Percentiles rank a stretch among this genome's conserved stretches.
Evolutionary conservation across 2,888 invertebrate genomes (phyloP).

Genomic region (Lacanobia wlatinum): DNA sequence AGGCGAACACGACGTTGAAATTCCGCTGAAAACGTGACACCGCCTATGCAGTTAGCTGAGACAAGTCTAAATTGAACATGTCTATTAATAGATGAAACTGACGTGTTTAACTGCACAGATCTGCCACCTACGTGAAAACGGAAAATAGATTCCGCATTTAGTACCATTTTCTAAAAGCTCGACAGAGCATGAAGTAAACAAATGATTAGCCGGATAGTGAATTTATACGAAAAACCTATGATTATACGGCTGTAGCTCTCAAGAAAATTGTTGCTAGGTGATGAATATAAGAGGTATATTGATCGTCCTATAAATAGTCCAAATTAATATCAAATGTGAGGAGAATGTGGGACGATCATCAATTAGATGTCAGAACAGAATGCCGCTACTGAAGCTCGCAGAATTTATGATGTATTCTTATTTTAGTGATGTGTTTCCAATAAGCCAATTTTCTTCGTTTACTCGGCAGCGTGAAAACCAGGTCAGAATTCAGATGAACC

Average conservation of each 20-base stretch:
- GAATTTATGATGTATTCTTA: not conserved
- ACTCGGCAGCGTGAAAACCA: conserved; percentile 1
- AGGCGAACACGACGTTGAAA: not conserved
- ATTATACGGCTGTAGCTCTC: not conserved
- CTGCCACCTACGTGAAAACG: conserved; percentile 32
- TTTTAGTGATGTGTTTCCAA: not conserved
- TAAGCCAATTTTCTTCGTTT: not conserved
- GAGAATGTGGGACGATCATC: conserved; percentile 7
- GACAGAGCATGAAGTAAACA: not conserved
- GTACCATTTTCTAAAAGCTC: conserved; percentile 12
- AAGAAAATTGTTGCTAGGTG: not conserved
- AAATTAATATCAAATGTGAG: conserved; percentile 14
- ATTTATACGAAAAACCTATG: not conserved
- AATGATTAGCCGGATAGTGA: not conserved
- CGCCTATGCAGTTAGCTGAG: conserved; percentile 29
- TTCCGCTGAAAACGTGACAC: conserved; percentile 14
- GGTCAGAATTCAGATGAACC: not conserved
- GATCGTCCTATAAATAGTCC: conserved; percentile 25
- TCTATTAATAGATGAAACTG: conserved; percentile 40
- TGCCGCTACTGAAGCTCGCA: not conserved
- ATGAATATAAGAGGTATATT: conserved; percentile 25
- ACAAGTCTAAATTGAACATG: conserved; percentile 42
- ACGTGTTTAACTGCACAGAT: conserved; percentile 25
- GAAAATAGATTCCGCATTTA: conserved; percentile 23
- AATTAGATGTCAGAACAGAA: not conserved